Conservation (phyloP, 2,113 vertebrate genomes). For the Chiloscyllium plagiosum region DNA sequence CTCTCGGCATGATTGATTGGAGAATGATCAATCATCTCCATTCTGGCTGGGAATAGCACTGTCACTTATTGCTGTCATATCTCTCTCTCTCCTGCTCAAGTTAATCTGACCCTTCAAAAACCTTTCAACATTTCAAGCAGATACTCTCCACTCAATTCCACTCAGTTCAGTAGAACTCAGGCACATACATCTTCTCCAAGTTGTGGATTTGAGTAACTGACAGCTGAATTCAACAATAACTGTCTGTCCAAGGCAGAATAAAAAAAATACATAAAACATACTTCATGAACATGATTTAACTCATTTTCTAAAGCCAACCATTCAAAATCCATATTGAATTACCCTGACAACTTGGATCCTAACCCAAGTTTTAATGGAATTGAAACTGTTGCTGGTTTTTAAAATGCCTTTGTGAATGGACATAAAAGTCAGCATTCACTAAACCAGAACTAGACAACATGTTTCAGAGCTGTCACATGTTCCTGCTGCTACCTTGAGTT, state of each 20-base stretch:
- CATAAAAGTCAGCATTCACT: background rate
- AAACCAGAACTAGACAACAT: too few relatives aligned
- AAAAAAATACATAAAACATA: background rate
- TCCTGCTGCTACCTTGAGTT: background rate
- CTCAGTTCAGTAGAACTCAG: background rate
- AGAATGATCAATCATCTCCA: background rate
- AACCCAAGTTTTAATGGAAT: background rate
- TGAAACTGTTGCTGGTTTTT: background rate
- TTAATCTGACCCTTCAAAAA: background rate
- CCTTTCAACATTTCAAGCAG: background rate
- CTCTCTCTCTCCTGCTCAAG: too few relatives aligned
- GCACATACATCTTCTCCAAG: background rate
- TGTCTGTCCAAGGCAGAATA: background rate
- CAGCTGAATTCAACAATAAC: background rate
- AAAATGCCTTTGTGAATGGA: background rate
- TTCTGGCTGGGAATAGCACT: background rate
- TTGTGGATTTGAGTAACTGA: background rate
- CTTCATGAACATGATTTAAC: background rate
- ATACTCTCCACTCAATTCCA: background rate
- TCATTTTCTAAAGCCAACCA: background rate
- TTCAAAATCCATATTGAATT: background rate
- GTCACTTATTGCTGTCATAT: background rate
- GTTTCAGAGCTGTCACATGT: background rate
- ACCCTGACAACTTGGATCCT: background rate
- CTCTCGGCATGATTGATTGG: background rate